phyloP scores from a whole-genome alignment of 2,797 vertebrate species.

The Siniperca obscura region DNA sequence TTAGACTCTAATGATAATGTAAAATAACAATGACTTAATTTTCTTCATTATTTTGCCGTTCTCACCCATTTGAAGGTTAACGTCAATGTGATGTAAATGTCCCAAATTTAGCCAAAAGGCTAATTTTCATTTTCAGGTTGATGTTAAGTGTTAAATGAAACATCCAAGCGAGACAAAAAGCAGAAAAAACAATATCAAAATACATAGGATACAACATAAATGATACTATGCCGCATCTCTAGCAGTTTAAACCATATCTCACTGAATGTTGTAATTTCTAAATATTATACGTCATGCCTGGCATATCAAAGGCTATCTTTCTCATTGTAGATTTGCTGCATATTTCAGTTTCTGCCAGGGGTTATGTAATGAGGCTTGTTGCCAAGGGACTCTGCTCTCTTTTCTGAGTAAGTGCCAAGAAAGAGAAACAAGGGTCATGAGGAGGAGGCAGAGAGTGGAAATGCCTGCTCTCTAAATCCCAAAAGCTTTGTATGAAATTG shows the following conservation, averaged over 20 bases:
- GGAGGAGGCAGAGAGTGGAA: constrained; percentile 52
- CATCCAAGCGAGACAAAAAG: constrained; percentile 11
- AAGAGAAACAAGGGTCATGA: constrained; percentile 53
- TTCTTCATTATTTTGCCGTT: not conserved
- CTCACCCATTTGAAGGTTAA: constrained; percentile 10
- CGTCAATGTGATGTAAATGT: constrained; percentile 18
- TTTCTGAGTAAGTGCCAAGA: constrained; percentile 61
- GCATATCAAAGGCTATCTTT: constrained; percentile 48
- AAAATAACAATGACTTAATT: not conserved
- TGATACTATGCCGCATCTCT: constrained; percentile 5
- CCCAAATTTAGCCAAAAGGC: constrained; percentile 20
- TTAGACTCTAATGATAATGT: not conserved
- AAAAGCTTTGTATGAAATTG: constrained; percentile 49
- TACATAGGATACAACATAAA: constrained; percentile 3
- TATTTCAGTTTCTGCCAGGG: constrained; percentile 63
- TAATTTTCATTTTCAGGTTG: not conserved
- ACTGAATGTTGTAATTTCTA: constrained; percentile 22
- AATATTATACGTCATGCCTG: constrained; percentile 14
- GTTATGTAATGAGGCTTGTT: constrained; percentile 70
- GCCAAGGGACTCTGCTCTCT: constrained; percentile 56
- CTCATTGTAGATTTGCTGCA: constrained; percentile 48
- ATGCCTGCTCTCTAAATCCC: constrained; percentile 53
- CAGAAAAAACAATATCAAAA: constrained; percentile 6
- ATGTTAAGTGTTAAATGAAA: constrained; percentile 1
- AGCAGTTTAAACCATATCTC: not conserved